Base-by-base conservation (phyloP, 1,140 invertebrate species). In the Antheraea mylitta region DNA sequence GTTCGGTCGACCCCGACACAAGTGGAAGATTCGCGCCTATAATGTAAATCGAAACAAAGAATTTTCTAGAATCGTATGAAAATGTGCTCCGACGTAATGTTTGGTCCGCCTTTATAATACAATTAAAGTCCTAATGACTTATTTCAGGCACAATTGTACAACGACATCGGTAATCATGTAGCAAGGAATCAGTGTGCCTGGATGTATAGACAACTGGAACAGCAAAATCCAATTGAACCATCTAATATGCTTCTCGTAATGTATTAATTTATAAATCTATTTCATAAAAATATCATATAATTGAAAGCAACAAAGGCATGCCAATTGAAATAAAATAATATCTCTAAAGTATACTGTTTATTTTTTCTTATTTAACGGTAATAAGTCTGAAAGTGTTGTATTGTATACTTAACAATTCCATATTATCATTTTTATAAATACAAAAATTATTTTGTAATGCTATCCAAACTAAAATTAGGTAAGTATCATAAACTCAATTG, bases 121-220 rank as follows among this genome's bases (percentile, higher is more conserved):
- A 42, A 42, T 42, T 42, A 42, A 42, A 9, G 7, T 42, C 38
- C 38, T 8, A 42, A 42, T 42, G 38, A 7, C 38, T 59, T 62
- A 65, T 95, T 95, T 70, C 79, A 95, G 90, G 94, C 95, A 18
- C 92, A 94, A 71, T 85, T 96, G 0, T 96, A 94, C 70, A 93
- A 97, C 76, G 94, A 95, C 69, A 91, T 96, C 5, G 94, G 94
- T 36, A 93, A 95, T 72, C 92, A 93, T 19, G 90, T 83, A 19
- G 94, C 96, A 74, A 93, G 96, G 70, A 96, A 97, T 84, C 95
- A 95, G 70, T 96, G 94, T 79, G 94, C 96, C 0, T 94, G 95
- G 73, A 95, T 96, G 86, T 96, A 95, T 75, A 92, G 94, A 45
- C 94, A 95, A 69, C 86, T 96, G 0, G 94, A 96, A 84, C 94